Conservation (phyloP, 64 coral and sea anemone genomes). For the Platygyra sinensis region DNA sequence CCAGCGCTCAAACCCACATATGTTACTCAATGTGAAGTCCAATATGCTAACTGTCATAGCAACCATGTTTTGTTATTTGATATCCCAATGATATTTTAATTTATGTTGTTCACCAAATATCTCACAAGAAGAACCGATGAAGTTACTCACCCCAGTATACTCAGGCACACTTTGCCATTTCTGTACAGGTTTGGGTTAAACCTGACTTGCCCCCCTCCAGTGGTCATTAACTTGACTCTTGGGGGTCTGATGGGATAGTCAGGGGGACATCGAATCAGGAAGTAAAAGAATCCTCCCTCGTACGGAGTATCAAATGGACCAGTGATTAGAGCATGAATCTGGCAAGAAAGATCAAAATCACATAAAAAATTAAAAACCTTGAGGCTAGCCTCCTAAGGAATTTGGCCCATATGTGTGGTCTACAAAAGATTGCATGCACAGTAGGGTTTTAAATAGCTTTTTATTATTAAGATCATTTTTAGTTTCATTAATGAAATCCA, state of each 20-base stretch:
- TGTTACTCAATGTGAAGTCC: no score
- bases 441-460: no score
- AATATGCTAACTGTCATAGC: no score
- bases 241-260: constrained; percentile 98
- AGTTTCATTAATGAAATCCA: no score
- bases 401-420: no score
- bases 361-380: no score
- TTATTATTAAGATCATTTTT: no score
- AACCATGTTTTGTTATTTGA: no score
- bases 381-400: no score
- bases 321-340: constrained; percentile 98
- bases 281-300: constrained; percentile 98
- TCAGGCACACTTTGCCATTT: constrained; percentile 99
- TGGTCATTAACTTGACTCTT: constrained; percentile 95
- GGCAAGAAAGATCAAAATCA: neutral
- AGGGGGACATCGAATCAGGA: constrained; percentile 95
- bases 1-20: no score
- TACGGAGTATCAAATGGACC: constrained; percentile 98
- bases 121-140: neutral
- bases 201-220: constrained; percentile 90
- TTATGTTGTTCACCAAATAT: neutral
- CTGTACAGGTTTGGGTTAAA: constrained; percentile 99
- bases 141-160: constrained; percentile 87
- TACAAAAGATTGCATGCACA: no score
- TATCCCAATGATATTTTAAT: no score